These are phyloP conservation scores for Drosophila paranaensis DNA, from an alignment of 2,888 invertebrate genomes.

Conservation along the genomic window DNA sequence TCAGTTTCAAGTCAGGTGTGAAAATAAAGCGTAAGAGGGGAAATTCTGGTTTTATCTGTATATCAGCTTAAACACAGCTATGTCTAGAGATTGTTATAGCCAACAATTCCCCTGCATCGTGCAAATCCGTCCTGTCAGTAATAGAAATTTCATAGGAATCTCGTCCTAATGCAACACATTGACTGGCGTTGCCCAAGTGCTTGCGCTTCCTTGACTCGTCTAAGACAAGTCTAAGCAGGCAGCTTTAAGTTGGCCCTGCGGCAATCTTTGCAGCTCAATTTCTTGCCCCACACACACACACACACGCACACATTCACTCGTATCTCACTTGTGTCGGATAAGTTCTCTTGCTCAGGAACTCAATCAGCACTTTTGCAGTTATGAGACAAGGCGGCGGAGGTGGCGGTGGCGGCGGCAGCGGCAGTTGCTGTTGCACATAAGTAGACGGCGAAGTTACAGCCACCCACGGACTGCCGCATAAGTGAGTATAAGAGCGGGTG, in stretches of 20 bases:
- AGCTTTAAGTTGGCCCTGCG: constrained; percentile 16
- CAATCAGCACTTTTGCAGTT: constrained; percentile 63
- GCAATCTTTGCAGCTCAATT: constrained; percentile 39
- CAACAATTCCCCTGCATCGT: no score
- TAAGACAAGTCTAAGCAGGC: constrained; percentile 5
- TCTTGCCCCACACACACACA: constrained; percentile 19
- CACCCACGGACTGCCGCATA: constrained; percentile 47
- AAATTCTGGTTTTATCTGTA: no score
- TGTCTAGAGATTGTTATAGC: no score
- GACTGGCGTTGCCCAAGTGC: neutral
- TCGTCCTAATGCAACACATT: neutral
- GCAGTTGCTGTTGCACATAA: constrained; percentile 27
- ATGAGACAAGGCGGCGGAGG: constrained; percentile 42
- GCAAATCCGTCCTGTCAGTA: neutral
- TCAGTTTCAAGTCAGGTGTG: neutral
- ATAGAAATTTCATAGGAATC: constrained; percentile 2
- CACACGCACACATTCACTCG: neutral
- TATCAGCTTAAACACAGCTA: neutral
- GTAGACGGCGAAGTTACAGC: constrained; percentile 29
- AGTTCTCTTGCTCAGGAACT: constrained; percentile 55
- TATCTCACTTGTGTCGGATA: constrained; percentile 32
- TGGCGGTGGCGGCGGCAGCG: neutral
- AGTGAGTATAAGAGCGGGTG: constrained; percentile 8
- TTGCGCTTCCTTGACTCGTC: constrained; percentile 2
- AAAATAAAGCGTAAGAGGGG: no score